A percentile compares a stretch with the other conserved stretches of the same genome.
These are phyloP conservation scores for Podiceps cristatus DNA, from an alignment of 2,113 vertebrate genomes.

Conservation along the genomic window DNA sequence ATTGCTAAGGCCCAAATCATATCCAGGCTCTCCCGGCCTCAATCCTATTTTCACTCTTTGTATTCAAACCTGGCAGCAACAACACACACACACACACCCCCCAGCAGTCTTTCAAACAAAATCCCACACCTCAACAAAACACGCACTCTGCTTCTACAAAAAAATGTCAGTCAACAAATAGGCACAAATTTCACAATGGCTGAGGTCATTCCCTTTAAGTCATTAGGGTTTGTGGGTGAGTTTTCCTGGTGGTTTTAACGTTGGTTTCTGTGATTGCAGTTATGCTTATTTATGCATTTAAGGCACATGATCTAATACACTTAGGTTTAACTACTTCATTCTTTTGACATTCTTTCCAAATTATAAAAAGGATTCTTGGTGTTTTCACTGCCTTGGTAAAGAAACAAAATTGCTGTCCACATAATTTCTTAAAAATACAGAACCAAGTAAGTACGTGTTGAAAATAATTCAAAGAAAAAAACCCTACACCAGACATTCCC, in stretches of 20 bases:
- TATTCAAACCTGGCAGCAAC: slow-evolving; percentile 13
- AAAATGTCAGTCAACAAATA: slow-evolving; percentile 64
- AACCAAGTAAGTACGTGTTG: slow-evolving; percentile 50
- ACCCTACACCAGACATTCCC: background rate
- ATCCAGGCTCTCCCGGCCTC: background rate
- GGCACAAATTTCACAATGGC: slow-evolving; percentile 75
- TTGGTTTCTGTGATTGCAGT: slow-evolving; percentile 76
- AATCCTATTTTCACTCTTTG: background rate
- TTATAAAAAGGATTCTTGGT: slow-evolving; percentile 79
- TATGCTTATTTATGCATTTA: slow-evolving; percentile 80
- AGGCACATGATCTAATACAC: slow-evolving; percentile 76
- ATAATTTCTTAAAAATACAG: slow-evolving; percentile 73
- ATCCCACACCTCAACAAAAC: slow-evolving; percentile 28
- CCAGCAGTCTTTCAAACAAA: slow-evolving; percentile 17
- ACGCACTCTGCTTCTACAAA: background rate
- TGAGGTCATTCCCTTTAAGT: slow-evolving; percentile 60
- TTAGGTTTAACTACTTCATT: slow-evolving; percentile 80
- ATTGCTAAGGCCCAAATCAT: background rate
- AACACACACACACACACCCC: fast-evolving
- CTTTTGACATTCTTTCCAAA: slow-evolving; percentile 81
- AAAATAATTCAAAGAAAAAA: slow-evolving; percentile 43
- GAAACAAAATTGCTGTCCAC: slow-evolving; percentile 80
- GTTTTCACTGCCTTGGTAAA: slow-evolving; percentile 81
- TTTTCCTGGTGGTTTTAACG: slow-evolving; percentile 72
- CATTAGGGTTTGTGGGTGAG: slow-evolving; percentile 55